A percentile compares a stretch with the other conserved stretches of the same genome.
Conservation (phyloP, 30 jellyfish, hydroid and myxozoan species). For the Aurelia aurita region DNA sequence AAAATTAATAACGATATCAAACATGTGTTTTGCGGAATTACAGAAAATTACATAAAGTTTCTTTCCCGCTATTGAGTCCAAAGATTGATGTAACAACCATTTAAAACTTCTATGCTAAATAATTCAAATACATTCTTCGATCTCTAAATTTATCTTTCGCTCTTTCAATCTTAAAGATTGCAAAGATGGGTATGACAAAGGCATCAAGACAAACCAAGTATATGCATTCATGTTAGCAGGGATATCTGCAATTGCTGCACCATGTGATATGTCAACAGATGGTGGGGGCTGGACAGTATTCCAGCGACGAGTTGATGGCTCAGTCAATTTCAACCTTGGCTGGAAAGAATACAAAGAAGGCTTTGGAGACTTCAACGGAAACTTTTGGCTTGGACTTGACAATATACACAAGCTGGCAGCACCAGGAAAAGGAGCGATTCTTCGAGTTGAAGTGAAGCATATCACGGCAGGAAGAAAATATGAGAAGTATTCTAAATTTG, state of each 20-base stretch:
- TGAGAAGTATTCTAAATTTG: neutral
- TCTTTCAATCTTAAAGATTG: too few relatives aligned
- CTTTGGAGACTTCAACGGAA: neutral
- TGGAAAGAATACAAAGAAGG: neutral
- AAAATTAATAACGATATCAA: too few relatives aligned
- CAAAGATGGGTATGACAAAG: neutral
- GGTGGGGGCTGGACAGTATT: slow-evolving; percentile 3
- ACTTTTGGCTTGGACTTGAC: slow-evolving; percentile 22
- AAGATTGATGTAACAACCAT: too few relatives aligned
- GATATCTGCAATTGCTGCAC: too few relatives aligned
- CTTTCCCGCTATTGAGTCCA: too few relatives aligned
- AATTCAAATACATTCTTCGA: too few relatives aligned
- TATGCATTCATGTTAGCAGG: too few relatives aligned
- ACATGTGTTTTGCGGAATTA: too few relatives aligned
- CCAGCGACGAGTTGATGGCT: slow-evolving; percentile 5
- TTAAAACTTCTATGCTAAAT: too few relatives aligned
- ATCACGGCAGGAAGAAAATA: neutral
- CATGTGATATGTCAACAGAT: neutral
- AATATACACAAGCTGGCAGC: neutral
- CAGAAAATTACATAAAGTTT: too few relatives aligned
- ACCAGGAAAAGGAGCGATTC: neutral
- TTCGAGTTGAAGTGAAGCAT: neutral
- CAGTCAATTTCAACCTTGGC: neutral
- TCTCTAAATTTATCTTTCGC: too few relatives aligned
- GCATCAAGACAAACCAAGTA: neutral